Evolutionary conservation across 2,888 invertebrate genomes (phyloP), one percentile per base, ranked within the genome.

Genomic region (Cremastobaeus sp.): DNA sequence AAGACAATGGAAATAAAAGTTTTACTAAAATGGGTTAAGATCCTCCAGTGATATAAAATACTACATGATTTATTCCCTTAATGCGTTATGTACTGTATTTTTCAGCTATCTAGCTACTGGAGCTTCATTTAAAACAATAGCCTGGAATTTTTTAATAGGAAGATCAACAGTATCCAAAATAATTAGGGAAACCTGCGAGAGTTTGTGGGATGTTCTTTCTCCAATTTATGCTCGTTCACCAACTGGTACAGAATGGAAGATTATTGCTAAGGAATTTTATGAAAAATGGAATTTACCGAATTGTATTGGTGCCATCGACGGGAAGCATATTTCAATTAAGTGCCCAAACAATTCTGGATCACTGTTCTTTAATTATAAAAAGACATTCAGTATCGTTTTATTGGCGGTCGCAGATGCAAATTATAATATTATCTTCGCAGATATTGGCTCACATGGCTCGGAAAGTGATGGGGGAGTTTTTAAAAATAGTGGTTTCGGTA

Each of bases 301-400:
- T 41, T 71, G 62, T 14, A 25, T 57, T 21, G 71, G 75, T 3
- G 64, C 75, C n/a, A 17, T 68, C 0, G 64, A 75, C 39, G 71
- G 71, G 2, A 71, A 64, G 32, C 71, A 68, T 9, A 39, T 69
- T 3, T 3, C 11, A 0, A 64, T 76, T 5, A 12, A 48, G 45
- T 43, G 48, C 6, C 64, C 71, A 1, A 3, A 18, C 3, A 21
- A 35, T 28, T 47, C 47, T 0, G 65, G 75, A 3, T 54, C 64
- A 8, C 14, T 52, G 11, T 71, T 39, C 45, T 68, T 50, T 39
- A 76, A 76, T 54, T 76, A 76, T 9, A 72, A 71, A 12, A 28
- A 35, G 17, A 54, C 34, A 1, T 68, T 54, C n/a, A 54, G 54
- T 20, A 57, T 72, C 0, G 70, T 70, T 20, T 18, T 76, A 8